Conservation (phyloP, 2,888 invertebrate genomes). For the Acanthosepion pharaonis region DNA sequence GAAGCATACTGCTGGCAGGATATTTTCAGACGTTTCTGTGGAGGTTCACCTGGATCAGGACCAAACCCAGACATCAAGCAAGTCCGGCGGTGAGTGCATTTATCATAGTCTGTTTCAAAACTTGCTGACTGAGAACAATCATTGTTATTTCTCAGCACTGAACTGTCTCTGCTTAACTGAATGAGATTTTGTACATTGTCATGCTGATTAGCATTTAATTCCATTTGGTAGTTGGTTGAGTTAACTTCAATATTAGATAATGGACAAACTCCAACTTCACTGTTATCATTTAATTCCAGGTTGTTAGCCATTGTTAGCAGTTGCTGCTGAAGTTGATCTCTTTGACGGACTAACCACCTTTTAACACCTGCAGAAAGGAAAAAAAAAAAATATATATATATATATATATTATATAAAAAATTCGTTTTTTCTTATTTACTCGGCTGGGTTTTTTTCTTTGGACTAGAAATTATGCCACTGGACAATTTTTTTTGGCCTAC, state of each 20-base stretch:
- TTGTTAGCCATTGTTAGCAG: background rate
- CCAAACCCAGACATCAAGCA: background rate
- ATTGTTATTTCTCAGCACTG: background rate
- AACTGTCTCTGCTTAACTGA: slow-evolving; percentile 33
- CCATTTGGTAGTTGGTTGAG: background rate
- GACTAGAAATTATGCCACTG: too few relatives aligned
- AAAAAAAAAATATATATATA: background rate
- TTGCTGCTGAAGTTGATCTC: background rate
- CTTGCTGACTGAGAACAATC: background rate
- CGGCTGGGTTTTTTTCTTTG: too few relatives aligned
- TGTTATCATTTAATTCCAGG: background rate
- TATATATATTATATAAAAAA: too few relatives aligned
- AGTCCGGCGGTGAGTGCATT: background rate
- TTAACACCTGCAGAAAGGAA: background rate
- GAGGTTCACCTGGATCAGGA: slow-evolving; percentile 11
- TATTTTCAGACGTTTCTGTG: slow-evolving; percentile 25
- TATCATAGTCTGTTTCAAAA: background rate
- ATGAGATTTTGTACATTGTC: background rate
- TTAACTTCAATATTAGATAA: background rate
- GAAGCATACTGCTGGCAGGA: slow-evolving; percentile 52
- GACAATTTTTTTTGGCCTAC: too few relatives aligned
- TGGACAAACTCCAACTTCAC: background rate
- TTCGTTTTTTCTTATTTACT: too few relatives aligned
- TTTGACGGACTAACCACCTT: background rate
- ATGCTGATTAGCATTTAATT: slow-evolving; percentile 6